Percentiles rank a stretch among this genome's conserved stretches.
phyloP scores from a whole-genome alignment of 2,113 vertebrate genomes.

The Vimba vimba region DNA sequence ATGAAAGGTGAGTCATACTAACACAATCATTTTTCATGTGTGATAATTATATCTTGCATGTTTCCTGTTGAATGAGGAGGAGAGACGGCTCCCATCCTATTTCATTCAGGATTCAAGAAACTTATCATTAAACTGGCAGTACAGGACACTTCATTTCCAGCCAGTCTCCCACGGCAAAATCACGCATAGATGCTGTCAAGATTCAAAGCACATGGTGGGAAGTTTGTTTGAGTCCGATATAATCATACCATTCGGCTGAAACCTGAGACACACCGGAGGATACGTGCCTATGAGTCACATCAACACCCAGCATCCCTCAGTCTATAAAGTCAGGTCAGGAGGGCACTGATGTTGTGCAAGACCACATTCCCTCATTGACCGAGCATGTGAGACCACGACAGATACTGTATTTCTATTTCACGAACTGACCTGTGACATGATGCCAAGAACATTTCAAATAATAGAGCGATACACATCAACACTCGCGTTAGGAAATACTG shows the following conservation, averaged over 20 bases:
- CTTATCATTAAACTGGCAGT: slow-evolving; percentile 38
- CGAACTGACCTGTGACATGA: neutral
- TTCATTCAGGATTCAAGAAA: slow-evolving; percentile 22
- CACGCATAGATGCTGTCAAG: slow-evolving; percentile 25
- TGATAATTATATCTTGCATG: slow-evolving; percentile 38
- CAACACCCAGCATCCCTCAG: slow-evolving; percentile 45
- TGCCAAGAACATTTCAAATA: neutral
- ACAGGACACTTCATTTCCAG: slow-evolving; percentile 23
- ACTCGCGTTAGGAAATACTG: neutral
- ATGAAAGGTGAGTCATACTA: slow-evolving; percentile 6
- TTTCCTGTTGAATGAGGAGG: slow-evolving; percentile 40
- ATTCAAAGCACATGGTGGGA: slow-evolving; percentile 34
- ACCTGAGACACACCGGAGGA: slow-evolving; percentile 33
- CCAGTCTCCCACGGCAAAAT: slow-evolving; percentile 37
- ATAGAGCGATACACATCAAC: neutral
- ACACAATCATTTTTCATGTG: slow-evolving; percentile 37
- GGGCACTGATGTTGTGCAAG: slow-evolving; percentile 14
- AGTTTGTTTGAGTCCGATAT: slow-evolving; percentile 18
- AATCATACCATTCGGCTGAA: slow-evolving; percentile 44
- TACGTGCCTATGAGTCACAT: slow-evolving; percentile 26
- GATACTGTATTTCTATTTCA: neutral
- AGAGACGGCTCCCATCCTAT: neutral
- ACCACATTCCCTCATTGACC: slow-evolving; percentile 42
- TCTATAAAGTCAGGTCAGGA: slow-evolving; percentile 30
- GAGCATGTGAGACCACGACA: slow-evolving; percentile 1